These are phyloP conservation scores for Agonopterix arenella DNA, from an alignment of 2,888 invertebrate species.

Conservation along the genomic window DNA sequence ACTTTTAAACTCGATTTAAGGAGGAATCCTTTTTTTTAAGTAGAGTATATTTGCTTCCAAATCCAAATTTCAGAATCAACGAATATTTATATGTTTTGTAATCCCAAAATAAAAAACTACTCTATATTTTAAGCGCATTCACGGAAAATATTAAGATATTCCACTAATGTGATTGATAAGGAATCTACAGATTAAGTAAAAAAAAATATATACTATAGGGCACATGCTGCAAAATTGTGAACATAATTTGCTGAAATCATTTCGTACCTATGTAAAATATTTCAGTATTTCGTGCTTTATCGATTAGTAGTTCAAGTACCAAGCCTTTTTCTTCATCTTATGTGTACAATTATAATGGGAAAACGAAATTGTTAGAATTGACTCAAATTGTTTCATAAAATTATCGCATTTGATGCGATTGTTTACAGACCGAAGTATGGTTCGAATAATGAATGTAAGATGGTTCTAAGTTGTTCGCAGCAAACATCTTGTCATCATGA, in stretches of 20 bases:
- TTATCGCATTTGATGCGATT: no score
- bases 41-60: constrained; percentile 55
- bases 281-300: no score
- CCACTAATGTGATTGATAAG: constrained; percentile 19
- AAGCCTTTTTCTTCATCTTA: no score
- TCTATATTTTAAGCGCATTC: constrained; percentile 35
- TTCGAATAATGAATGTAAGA: neutral
- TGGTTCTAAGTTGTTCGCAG: no score
- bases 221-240: constrained; percentile 16
- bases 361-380: no score
- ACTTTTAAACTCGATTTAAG: constrained; percentile 23
- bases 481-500: no score
- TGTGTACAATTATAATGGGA: no score
- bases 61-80: constrained; percentile 65
- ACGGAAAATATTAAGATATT: constrained; percentile 28
- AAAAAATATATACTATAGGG: constrained; percentile 7
- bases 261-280: no score
- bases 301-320: no score
- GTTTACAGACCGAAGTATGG: neutral
- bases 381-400: no score
- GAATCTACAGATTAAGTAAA: constrained; percentile 1
- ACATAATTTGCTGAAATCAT: constrained; percentile 19
- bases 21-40: constrained; percentile 29
- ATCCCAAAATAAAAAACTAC: constrained; percentile 35
- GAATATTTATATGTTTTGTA: constrained; percentile 70